Evolutionary conservation across 2,797 vertebrate species (phyloP).

Genomic region (Anniella stebbinsi): DNA sequence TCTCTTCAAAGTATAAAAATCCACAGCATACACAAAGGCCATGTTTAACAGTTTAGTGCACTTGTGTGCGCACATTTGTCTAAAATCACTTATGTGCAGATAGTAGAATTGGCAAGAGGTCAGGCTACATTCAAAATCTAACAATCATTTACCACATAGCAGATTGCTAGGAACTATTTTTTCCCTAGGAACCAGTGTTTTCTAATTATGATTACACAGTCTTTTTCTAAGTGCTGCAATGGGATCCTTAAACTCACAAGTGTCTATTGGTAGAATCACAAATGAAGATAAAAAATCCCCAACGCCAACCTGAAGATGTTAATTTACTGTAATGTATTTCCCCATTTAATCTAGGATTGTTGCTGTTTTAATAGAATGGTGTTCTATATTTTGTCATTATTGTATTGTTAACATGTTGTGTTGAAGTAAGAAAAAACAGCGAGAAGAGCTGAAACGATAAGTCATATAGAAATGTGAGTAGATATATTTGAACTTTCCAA

Average conservation of each 20-base stretch:
- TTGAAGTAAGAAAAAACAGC: not conserved
- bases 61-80: constrained; percentile 43
- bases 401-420: not conserved
- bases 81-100: constrained; percentile 33
- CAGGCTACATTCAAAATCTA: constrained; percentile 35
- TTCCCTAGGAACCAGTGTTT: constrained; percentile 25
- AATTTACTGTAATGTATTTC: not conserved
- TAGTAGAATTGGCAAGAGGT: constrained; percentile 34
- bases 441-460: not conserved
- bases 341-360: not conserved
- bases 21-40: not conserved
- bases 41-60: constrained; percentile 50
- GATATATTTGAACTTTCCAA: not conserved
- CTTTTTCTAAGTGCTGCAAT: constrained; percentile 3
- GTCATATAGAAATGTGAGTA: not conserved
- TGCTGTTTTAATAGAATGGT: not conserved
- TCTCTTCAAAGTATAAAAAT: constrained; percentile 45
- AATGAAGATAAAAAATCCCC: not conserved
- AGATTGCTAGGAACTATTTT: constrained; percentile 18
- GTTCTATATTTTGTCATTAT: not conserved
- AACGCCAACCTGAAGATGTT: not conserved
- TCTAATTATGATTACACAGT: constrained; percentile 33
- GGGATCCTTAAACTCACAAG: not conserved
- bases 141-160: constrained; percentile 44
- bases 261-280: not conserved